Percentiles rank a stretch among this genome's conserved stretches.
These are phyloP conservation scores for Enteromius mattozi DNA, from an alignment of 2,797 vertebrate species.

Conservation along the genomic window DNA sequence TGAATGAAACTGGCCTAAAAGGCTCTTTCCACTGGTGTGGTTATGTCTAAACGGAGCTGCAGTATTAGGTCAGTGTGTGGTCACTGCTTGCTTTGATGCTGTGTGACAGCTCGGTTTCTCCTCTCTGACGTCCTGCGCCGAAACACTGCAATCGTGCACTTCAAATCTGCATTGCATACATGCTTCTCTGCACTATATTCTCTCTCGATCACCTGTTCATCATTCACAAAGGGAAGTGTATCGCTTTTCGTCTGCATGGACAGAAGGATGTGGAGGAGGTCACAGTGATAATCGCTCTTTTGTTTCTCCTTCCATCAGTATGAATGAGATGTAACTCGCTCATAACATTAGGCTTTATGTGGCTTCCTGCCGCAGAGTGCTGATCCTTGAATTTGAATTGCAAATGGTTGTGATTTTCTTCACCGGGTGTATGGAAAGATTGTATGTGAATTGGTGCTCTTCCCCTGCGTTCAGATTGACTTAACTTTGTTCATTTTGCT, in stretches of 20 bases:
- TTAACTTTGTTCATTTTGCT: not conserved
- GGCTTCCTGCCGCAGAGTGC: conserved; percentile 25
- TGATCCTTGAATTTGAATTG: conserved; percentile 51
- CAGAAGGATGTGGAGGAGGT: conserved; percentile 41
- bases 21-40: not conserved
- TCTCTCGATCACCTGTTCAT: conserved; percentile 38
- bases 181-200: conserved; percentile 5
- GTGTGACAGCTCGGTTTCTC: conserved; percentile 32
- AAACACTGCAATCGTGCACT: not conserved
- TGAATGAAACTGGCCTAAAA: conserved; percentile 42
- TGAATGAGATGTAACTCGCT: conserved; percentile 40
- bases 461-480: not conserved
- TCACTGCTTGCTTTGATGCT: conserved; percentile 22
- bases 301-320: conserved; percentile 43
- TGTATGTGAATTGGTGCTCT: not conserved
- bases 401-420: conserved; percentile 28
- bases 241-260: conserved; percentile 43
- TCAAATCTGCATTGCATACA: conserved; percentile 14
- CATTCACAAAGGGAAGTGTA: conserved; percentile 50
- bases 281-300: conserved; percentile 32
- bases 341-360: conserved; percentile 33
- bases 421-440: conserved; percentile 3
- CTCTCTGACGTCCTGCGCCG: not conserved
- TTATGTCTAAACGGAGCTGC: not conserved
- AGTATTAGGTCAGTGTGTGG: conserved; percentile 39